These are phyloP conservation scores for Microtus montanus DNA, from an alignment of 2,113 vertebrate species.

Conservation along the genomic window DNA sequence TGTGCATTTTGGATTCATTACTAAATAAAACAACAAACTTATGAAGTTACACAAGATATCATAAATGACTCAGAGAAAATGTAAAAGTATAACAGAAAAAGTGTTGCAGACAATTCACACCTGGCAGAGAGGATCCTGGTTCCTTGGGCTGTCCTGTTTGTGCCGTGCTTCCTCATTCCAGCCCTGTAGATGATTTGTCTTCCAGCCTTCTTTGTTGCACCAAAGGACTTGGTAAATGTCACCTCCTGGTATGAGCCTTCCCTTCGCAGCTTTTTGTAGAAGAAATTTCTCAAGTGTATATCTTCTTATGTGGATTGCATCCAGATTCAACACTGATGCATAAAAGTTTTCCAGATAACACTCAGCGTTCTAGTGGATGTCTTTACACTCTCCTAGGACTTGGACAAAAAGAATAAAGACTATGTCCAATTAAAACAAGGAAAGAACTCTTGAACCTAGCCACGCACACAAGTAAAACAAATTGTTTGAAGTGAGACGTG, in stretches of 20 bases:
- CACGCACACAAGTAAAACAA: conserved; percentile 74
- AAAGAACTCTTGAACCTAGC: conserved; percentile 70
- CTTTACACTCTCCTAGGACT: conserved; percentile 36
- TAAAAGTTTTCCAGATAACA: conserved; percentile 57
- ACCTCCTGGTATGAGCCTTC: conserved; percentile 32
- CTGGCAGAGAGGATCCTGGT: neutral
- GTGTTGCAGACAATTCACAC: neutral
- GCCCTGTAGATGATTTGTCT: neutral
- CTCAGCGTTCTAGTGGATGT: conserved; percentile 55
- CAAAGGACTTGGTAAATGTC: neutral
- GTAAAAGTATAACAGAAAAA: neutral
- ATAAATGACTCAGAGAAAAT: neutral
- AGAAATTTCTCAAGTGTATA: conserved; percentile 17
- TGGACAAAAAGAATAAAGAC: neutral
- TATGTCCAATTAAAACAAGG: conserved; percentile 76
- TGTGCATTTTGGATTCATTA: neutral
- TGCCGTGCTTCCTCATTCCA: neutral
- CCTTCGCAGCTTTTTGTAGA: conserved; percentile 55
- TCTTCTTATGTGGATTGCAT: conserved; percentile 34
- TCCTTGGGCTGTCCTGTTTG: neutral
- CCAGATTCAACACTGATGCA: conserved; percentile 63
- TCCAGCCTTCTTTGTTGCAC: neutral
- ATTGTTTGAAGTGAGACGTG: conserved; percentile 71
- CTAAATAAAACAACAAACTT: neutral
- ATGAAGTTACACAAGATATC: neutral